Evolutionary conservation across 2,797 vertebrate genomes (phyloP).

Genomic region (Thaleichthys pacificus): DNA sequence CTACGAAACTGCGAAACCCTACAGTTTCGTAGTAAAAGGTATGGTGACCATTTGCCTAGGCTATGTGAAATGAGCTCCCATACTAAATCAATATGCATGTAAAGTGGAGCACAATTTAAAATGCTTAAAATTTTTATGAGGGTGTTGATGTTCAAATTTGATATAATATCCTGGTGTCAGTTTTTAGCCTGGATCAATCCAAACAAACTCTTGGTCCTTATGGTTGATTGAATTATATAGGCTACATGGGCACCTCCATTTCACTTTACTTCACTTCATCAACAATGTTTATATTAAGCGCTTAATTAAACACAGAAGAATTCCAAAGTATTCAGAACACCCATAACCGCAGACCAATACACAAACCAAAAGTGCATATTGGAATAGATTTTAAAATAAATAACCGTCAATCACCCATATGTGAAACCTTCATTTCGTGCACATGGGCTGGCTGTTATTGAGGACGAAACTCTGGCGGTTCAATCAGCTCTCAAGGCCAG

Average conservation of each 20-base stretch:
- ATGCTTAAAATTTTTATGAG: background rate
- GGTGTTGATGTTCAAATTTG: background rate
- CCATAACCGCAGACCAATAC: slow-evolving; percentile 40
- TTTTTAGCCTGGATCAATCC: background rate
- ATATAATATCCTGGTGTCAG: background rate
- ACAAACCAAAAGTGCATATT: slow-evolving; percentile 32
- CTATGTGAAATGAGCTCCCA: too few relatives aligned
- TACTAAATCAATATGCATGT: too few relatives aligned
- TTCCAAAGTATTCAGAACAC: slow-evolving; percentile 39
- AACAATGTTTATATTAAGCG: slow-evolving; percentile 52
- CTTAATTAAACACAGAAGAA: slow-evolving; percentile 63
- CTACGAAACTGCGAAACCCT: too few relatives aligned
- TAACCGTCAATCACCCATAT: slow-evolving; percentile 65
- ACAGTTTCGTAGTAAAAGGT: too few relatives aligned
- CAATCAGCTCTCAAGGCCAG: slow-evolving; percentile 55
- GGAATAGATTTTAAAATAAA: slow-evolving; percentile 65
- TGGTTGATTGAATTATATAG: background rate
- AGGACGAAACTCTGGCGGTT: slow-evolving; percentile 18
- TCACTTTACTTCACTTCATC: slow-evolving; percentile 28
- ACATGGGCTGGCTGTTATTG: slow-evolving; percentile 32
- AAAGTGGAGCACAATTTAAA: background rate
- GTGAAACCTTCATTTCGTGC: slow-evolving; percentile 50
- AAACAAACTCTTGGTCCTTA: slow-evolving; percentile 13
- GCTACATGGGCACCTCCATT: slow-evolving; percentile 9
- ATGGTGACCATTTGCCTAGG: too few relatives aligned